Evolutionary conservation across 2,888 invertebrate genomes (phyloP), one percentile per base, ranked within the genome.

Genomic region (Tigriopus californicus): DNA sequence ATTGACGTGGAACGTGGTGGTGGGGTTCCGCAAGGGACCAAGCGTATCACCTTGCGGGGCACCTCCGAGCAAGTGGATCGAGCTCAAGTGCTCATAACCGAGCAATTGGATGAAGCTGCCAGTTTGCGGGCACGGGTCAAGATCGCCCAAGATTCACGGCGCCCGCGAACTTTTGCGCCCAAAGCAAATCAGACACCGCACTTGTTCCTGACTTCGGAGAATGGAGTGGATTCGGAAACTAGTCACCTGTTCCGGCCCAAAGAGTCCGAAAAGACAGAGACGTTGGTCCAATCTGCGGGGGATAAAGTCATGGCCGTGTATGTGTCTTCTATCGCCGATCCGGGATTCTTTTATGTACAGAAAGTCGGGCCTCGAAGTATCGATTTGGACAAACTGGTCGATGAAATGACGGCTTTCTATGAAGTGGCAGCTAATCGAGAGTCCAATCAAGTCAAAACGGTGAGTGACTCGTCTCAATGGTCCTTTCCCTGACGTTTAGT

Each of bases 301-400:
- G 18, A 18, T 18, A 20, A 49, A 18, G 13, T 78, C 18, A 79
- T 87, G 68, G 84, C 90, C 68, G 85, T 90, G 15, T 90, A 83
- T 71, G 84, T 91, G 3, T 87, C 88, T 0, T 87, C 89, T 0
- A 80, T 87, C 63, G 82, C 83, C 13, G 81, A 80, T 33, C 90
- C 90, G 1, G 75, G 74, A 15, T 75, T 75, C 62, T 91, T 92
- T 73, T 92, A 89, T 87, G 78, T 91, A 11, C 91, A 91, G 74
- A 64, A 72, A 10, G 66, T 73, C 22, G 83, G 85, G 0, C 78
- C 82, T 0, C 79, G 80, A 65, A 81, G 84, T 1, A 75, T 80
- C 8, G 80, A 84, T 68, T 73, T 92, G 15, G 87, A 91, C 69
- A 78, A 81, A 54, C 73, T 92, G 41, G 83, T 86, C 5, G 77